Evolutionary conservation across 2,888 invertebrate genomes (phyloP), one percentile per base, ranked within the genome.

Genomic region (Herminia tarsipennalis): DNA sequence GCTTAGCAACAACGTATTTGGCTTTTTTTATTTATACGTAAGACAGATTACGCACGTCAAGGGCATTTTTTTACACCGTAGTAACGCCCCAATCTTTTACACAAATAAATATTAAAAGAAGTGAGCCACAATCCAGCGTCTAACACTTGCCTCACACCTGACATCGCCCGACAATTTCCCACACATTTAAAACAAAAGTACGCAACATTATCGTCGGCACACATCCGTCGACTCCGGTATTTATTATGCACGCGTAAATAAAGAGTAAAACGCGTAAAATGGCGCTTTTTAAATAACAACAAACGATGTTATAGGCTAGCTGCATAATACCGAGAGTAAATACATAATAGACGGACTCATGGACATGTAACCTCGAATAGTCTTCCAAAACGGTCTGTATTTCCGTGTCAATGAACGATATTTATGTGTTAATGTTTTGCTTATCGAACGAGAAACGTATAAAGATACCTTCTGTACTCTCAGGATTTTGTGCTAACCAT

Each of bases 141-240:
- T 18, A 33, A 40, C 20, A 40, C 33, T 33, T 20, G 20, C 24
- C 6, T 6, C 5, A 20, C 61, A 62, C 49, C 66, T 62, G 62
- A 28, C 36, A 14, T 20, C 24, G 24, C 40, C 50, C 34, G 35
- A 36, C 32, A 51, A 48, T 40, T 66, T 68, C 64, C 58, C 70
- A 68, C 43, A 49, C 59, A 47, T 57, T 40, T 16, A 12, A 52
- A 62, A 66, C 63, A 66, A 57, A 61, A 59, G 52, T 45, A 53
- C 37, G 50, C 29, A 45, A 52, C 46, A 48, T 52, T 55, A 54
- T 50, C 36, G 37, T 38, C 30, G 16, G 47, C 56, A 55, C 48
- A 56, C 59, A 52, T 45, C 27, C 17, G 25, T 37, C 43, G 43
- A 37, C 25, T 5, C 2, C 3, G 20, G 16, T 37, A 44, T 37